These are phyloP conservation scores for Corythornis madagascariensis DNA, from an alignment of 2,113 vertebrate genomes.

Conservation along the genomic window DNA sequence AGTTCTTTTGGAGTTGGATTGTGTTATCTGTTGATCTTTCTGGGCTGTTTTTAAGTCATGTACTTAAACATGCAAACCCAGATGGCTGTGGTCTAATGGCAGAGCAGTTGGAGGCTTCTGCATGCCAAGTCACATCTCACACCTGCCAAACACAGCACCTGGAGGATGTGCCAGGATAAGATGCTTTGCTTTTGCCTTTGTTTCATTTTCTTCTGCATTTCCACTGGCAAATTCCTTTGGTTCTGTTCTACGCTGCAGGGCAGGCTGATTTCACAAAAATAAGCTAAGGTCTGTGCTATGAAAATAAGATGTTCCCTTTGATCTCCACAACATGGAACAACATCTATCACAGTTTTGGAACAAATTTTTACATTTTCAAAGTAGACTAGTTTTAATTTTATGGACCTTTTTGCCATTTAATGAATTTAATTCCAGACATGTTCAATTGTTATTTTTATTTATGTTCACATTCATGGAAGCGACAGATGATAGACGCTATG, in stretches of 20 bases:
- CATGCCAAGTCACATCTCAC: background rate
- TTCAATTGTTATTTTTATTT: constrained; percentile 4
- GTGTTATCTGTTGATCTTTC: background rate
- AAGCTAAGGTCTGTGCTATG: background rate
- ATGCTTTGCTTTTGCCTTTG: background rate
- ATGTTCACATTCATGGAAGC: background rate
- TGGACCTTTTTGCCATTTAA: background rate
- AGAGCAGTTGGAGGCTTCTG: background rate
- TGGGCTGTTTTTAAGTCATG: background rate
- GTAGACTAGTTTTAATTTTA: background rate
- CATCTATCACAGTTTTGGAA: background rate
- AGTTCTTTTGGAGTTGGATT: background rate
- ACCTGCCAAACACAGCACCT: background rate
- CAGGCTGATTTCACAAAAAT: background rate
- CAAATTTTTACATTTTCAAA: background rate
- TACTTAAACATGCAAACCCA: background rate
- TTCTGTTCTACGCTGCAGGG: background rate
- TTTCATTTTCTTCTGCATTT: background rate
- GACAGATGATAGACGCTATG: background rate
- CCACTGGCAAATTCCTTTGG: background rate
- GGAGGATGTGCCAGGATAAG: background rate
- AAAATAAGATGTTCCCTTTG: background rate
- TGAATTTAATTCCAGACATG: background rate
- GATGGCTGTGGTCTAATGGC: background rate
- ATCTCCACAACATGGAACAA: background rate